A percentile compares a stretch with the other conserved stretches of the same genome.
Evolutionary conservation across 1,140 invertebrate genomes (phyloP).

Genomic region (Temnothorax longispinosus): DNA sequence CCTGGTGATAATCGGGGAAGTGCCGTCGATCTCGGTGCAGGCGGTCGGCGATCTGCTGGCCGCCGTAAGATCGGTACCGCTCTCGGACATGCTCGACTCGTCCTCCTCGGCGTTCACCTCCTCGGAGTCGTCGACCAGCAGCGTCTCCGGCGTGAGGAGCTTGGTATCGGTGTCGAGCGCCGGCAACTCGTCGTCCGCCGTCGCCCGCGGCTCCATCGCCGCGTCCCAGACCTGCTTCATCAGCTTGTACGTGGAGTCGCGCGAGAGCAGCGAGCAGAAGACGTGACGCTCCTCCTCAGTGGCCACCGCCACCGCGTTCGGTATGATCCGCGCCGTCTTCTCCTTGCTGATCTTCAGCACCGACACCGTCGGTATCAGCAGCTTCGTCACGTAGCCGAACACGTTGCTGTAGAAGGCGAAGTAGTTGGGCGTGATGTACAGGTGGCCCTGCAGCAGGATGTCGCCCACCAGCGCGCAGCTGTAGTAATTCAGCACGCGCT

Average conservation of each 20-base stretch:
- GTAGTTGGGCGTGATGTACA: slow-evolving; percentile 97
- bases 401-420: slow-evolving; percentile 98
- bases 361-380: slow-evolving; percentile 92
- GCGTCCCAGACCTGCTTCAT: slow-evolving; percentile 92
- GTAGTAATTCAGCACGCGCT: slow-evolving; percentile 94
- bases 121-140: slow-evolving; percentile 79
- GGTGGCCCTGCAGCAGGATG: slow-evolving; percentile 96
- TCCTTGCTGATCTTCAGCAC: slow-evolving; percentile 95
- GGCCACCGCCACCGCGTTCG: slow-evolving; percentile 95
- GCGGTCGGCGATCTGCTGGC: slow-evolving; percentile 75
- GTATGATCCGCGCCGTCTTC: slow-evolving; percentile 95
- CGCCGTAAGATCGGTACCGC: slow-evolving; percentile 80
- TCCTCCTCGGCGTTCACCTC: slow-evolving; percentile 81
- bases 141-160: slow-evolving; percentile 72
- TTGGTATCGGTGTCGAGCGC: slow-evolving; percentile 75
- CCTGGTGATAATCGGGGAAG: slow-evolving; percentile 73
- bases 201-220: slow-evolving; percentile 77
- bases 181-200: slow-evolving; percentile 55
- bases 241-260: slow-evolving; percentile 94
- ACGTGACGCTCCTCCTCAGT: slow-evolving; percentile 95
- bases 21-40: slow-evolving; percentile 77
- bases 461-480: slow-evolving; percentile 96
- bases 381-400: slow-evolving; percentile 96
- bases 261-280: slow-evolving; percentile 95
- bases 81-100: slow-evolving; percentile 85